phyloP scores from a whole-genome alignment of 2,797 vertebrate genomes.

The Hydrophis major region DNA sequence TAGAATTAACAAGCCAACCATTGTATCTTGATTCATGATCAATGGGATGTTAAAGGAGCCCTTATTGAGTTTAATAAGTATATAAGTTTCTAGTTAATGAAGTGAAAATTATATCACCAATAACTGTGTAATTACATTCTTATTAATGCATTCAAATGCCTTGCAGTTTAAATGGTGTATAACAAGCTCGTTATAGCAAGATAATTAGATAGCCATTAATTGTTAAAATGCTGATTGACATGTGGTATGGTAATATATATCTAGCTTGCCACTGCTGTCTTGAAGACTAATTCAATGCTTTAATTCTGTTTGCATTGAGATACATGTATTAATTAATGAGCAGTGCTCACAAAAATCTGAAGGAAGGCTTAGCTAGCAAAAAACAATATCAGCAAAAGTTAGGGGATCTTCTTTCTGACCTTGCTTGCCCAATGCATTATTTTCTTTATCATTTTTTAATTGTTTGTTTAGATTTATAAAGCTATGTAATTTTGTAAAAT shows the following conservation, averaged over 20 bases:
- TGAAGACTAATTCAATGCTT: constrained; percentile 69
- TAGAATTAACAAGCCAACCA: constrained; percentile 40
- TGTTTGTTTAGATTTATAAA: neutral
- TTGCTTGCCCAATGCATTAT: neutral
- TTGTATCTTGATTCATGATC: constrained; percentile 61
- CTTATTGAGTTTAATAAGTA: constrained; percentile 67
- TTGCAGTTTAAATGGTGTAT: constrained; percentile 74
- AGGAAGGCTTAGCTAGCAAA: neutral
- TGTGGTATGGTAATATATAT: constrained; percentile 67
- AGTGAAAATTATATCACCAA: constrained; percentile 71
- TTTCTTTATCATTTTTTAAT: neutral
- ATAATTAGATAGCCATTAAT: constrained; percentile 77
- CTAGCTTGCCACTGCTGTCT: constrained; percentile 58
- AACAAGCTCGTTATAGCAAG: constrained; percentile 71
- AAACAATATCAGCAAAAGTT: neutral
- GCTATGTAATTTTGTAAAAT: neutral
- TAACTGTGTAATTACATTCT: constrained; percentile 73
- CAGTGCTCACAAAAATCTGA: neutral
- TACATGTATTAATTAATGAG: constrained; percentile 60
- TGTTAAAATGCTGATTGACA: constrained; percentile 73
- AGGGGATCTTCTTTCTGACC: neutral
- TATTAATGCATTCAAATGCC: constrained; percentile 74
- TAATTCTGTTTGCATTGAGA: constrained; percentile 63
- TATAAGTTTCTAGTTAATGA: constrained; percentile 69
- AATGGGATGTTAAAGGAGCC: constrained; percentile 67